Evolutionary conservation across 2,888 invertebrate species (phyloP), one percentile per base, ranked within the genome.

Genomic region (Eupeodes latifasciatus): DNA sequence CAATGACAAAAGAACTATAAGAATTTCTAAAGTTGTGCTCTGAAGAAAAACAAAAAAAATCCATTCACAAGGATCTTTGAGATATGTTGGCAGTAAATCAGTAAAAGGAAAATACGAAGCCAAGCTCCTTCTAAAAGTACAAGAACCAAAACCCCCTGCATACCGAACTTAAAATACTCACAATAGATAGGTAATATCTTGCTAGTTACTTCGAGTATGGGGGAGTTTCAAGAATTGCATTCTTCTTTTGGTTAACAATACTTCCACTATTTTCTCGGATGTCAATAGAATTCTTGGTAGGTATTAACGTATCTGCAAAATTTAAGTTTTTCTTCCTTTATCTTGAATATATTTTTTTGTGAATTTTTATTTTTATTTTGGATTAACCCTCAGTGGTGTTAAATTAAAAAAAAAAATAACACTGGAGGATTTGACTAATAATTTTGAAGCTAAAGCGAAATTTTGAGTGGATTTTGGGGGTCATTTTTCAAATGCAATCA

Each of bases 401-500:
- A 27, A 27, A 27, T 27, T 2, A 27, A 27, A 27, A 27, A 2
- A 27, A 27, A n/a, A n/a, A 1, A 27, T 27, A 27, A 27, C 27
- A 27, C 2, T 3, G 1, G 27, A 27, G 27, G 27, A 27, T 2
- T 27, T 27, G 9, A 19, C 76, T 36, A 77, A 85, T 81, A 85
- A 81, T 81, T 77, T 67, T 74, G 74, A 69, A 57, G 62, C 79
- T 74, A 14, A 55, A 2, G 12, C 7, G n/a, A 67, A 4, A 49
- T 7, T 67, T 36, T 62, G 57, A 85, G 61, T 79, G 64, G 75
- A 47, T 80, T 75, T 71, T 16, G 4, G 40, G 47, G 2, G 75
- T 40, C 59, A 76, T 82, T 76, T 86, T 71, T 80, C 79, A 83
- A 80, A 59, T 69, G 75, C 69, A 57, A 82, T 79, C 79, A 79